Percentiles rank a stretch among this genome's conserved stretches.
phyloP scores from a whole-genome alignment of 2,113 vertebrate genomes.

The Hemiprocne comata region DNA sequence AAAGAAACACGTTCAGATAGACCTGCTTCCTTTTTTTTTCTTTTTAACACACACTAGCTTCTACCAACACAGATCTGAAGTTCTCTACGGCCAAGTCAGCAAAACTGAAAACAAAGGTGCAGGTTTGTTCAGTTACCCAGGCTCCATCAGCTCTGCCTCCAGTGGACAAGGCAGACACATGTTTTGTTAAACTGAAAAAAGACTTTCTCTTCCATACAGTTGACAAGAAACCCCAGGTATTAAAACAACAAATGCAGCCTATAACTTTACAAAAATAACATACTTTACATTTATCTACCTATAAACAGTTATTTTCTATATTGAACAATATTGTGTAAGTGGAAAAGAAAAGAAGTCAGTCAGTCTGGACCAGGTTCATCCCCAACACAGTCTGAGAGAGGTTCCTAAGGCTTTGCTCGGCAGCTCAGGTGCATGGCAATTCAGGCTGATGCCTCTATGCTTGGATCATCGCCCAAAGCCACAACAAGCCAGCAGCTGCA shows the following conservation, averaged over 20 bases:
- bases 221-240: not conserved
- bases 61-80: not conserved
- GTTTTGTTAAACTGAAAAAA: not conserved
- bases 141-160: not conserved
- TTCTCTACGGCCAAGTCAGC: not conserved
- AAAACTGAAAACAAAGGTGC: not conserved
- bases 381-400: rapidly evolving
- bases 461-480: not conserved
- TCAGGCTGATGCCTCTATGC: not conserved
- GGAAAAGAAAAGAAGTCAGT: not conserved
- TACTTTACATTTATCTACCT: not conserved
- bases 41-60: not conserved
- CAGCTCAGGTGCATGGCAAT: not conserved
- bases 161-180: not conserved
- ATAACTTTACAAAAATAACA: not conserved
- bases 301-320: not conserved
- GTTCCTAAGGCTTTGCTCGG: not conserved
- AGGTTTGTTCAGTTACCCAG: not conserved
- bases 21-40: not conserved
- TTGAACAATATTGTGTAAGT: not conserved
- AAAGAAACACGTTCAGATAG: not conserved
- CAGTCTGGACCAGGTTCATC: not conserved
- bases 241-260: not conserved
- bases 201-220: not conserved
- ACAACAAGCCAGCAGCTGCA: not conserved